phyloP scores from a whole-genome alignment of 2,888 invertebrate genomes.

The Prenolepis imparis region DNA sequence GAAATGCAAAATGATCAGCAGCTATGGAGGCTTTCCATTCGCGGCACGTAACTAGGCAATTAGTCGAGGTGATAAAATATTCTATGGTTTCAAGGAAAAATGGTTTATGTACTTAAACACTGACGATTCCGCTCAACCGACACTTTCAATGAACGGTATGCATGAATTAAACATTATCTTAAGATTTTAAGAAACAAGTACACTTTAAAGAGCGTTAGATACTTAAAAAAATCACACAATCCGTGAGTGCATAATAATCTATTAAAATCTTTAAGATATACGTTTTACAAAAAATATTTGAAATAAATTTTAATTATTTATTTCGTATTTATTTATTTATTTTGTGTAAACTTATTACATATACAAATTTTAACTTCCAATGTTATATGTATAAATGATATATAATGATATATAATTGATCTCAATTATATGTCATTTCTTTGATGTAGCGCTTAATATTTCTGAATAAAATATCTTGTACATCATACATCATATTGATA shows the following conservation, averaged over 20 bases:
- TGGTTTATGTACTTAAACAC: slow-evolving; percentile 80
- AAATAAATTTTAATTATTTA: neutral
- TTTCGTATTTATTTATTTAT: slow-evolving; percentile 5
- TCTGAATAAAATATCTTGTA: neutral
- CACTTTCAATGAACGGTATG: slow-evolving; percentile 70
- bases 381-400: neutral
- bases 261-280: neutral
- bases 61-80: slow-evolving; percentile 83
- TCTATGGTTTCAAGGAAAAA: slow-evolving; percentile 81
- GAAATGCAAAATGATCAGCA: slow-evolving; percentile 59
- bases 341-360: neutral
- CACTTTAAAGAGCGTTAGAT: slow-evolving; percentile 60
- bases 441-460: neutral
- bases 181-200: slow-evolving; percentile 59
- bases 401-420: neutral
- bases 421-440: neutral
- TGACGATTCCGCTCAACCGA: slow-evolving; percentile 72
- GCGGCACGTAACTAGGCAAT: slow-evolving; percentile 77
- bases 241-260: neutral
- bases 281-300: neutral
- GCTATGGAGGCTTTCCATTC: slow-evolving; percentile 67
- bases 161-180: slow-evolving; percentile 83
- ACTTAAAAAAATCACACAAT: slow-evolving; percentile 20
- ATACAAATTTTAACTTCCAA: neutral
- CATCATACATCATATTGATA: slow-evolving; percentile 44